These are phyloP conservation scores for Clostera curtula DNA, from an alignment of 2,888 invertebrate species.

Conservation along the genomic window DNA sequence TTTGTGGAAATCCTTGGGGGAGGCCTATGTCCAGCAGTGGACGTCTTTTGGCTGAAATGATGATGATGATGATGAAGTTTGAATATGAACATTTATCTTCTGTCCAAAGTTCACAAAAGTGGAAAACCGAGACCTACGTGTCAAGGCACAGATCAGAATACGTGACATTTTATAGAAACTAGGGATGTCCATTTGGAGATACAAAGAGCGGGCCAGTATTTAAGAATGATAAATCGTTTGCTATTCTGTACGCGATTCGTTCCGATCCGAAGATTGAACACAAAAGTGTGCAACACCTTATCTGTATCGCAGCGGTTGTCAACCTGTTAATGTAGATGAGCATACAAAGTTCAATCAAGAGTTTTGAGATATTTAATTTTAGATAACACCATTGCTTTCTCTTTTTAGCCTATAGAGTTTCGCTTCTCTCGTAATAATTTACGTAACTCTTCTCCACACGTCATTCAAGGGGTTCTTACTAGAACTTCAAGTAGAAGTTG, in stretches of 20 bases:
- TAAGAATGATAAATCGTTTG: conserved; percentile 70
- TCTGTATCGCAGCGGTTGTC: conserved; percentile 19
- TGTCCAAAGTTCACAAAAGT: conserved; percentile 2
- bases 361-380: too few relatives aligned
- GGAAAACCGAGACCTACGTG: conserved; percentile 29
- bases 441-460: too few relatives aligned
- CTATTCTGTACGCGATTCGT: conserved; percentile 63
- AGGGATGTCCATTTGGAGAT: conserved; percentile 60
- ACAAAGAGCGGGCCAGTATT: conserved; percentile 54
- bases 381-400: too few relatives aligned
- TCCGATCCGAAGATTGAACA: conserved; percentile 50
- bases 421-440: too few relatives aligned
- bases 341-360: too few relatives aligned
- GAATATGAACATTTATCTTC: conserved; percentile 1
- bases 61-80: too few relatives aligned
- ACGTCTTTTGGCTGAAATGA: too few relatives aligned
- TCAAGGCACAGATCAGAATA: conserved; percentile 42
- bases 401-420: too few relatives aligned
- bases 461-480: too few relatives aligned
- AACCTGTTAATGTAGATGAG: conserved; percentile 6
- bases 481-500: too few relatives aligned
- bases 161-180: conserved; percentile 59
- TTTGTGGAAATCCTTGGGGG: too few relatives aligned
- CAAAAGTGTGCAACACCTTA: conserved; percentile 56
- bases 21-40: too few relatives aligned